Base-by-base conservation (phyloP, 1,140 invertebrate species). In the Adelges cooleyi region DNA sequence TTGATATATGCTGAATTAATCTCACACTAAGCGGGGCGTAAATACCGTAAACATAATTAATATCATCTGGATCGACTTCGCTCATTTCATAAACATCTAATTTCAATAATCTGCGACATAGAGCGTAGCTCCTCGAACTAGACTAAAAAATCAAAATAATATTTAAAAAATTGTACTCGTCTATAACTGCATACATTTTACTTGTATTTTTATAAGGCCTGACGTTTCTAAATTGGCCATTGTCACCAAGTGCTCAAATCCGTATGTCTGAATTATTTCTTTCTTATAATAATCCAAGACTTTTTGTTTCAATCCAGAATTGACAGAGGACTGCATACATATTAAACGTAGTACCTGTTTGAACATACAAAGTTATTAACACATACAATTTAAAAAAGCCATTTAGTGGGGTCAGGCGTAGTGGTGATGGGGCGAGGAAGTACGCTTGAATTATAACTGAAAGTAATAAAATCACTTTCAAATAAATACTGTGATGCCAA, bases 21-120 rank as follows among this genome's bases (percentile, higher is more conserved):
- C 93, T 81, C 1, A 93, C 85, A 70, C 87, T 93, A n/a, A 98
- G 71, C 1, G 95, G 95, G 0, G 94, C 92, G 76, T 96, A 98
- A 73, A 89, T 90, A 69, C 86, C 92, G 75, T 92, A 90, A 27
- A 97, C 88, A 74, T 95, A 97, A 67, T 90, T 87, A 52, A 95
- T 93, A 72, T 97, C 92, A 69, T 84, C 88, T 0, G 88, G 89
- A 29, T 86, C 79, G 3, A 66, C 49, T 78, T 95, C 89, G 65
- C 85, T 87, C 5, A 86, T 85, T 71, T 95, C 90, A 70, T 94
- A 90, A 40, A 92, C 85, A 10, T 90, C 92, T 3, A 95, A 77
- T 68, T 84, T 82, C 20, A 95, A 79, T 0, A 85, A 81, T 79
- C 86, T 74, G 5, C 75, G 71, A 68, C 80, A 62, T 2, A 67